phyloP scores from a whole-genome alignment of 2,797 vertebrate genomes.

The Peromyscus aztecus region DNA sequence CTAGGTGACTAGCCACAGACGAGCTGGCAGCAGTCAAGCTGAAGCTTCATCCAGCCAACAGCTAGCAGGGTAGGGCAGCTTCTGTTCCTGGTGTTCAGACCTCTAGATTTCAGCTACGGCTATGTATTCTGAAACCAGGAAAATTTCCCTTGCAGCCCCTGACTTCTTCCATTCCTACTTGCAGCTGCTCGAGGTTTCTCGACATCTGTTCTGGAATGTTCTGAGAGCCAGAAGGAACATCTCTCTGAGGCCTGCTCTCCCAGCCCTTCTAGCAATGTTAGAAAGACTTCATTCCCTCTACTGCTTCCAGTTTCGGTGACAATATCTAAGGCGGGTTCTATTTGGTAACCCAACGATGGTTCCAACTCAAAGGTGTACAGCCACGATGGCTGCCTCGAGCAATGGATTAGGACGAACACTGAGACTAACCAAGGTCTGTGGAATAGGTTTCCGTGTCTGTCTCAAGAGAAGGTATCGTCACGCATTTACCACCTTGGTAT shows the following conservation, averaged over 20 bases:
- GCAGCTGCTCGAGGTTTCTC: background rate
- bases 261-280: background rate
- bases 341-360: constrained; percentile 35
- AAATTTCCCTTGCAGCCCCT: background rate
- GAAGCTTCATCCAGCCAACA: background rate
- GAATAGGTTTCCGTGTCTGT: background rate
- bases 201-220: background rate
- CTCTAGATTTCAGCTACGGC: background rate
- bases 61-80: background rate
- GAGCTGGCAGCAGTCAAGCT: background rate
- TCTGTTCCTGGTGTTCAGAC: background rate
- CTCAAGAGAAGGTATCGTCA: background rate
- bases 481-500: background rate
- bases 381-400: background rate
- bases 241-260: background rate
- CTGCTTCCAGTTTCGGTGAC: background rate
- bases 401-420: constrained; percentile 23
- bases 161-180: background rate
- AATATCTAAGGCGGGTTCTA: constrained; percentile 23
- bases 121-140: background rate
- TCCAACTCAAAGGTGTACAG: constrained; percentile 16
- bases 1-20: background rate
- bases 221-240: background rate
- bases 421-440: background rate
- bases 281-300: background rate